Evolutionary conservation across 1,140 invertebrate genomes (phyloP).

Genomic region (Penaeus chinensis): DNA sequence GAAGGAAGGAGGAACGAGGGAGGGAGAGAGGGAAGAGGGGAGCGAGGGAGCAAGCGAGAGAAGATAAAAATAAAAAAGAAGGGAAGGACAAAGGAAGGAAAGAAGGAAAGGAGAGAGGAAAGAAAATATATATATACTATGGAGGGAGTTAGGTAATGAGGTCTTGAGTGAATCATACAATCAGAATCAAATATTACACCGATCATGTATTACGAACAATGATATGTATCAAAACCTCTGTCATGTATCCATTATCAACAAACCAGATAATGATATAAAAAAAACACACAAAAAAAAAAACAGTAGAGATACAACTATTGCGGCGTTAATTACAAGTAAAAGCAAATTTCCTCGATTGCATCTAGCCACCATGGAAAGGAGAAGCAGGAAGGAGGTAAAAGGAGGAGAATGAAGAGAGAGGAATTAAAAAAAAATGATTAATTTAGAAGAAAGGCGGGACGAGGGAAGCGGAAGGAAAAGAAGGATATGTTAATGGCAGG

Average conservation of each 20-base stretch:
- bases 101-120: background rate
- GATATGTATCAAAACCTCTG: no score
- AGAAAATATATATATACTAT: background rate
- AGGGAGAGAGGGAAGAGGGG: slow-evolving; percentile 11
- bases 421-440: background rate
- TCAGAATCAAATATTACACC: background rate
- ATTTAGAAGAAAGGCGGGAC: background rate
- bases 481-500: background rate
- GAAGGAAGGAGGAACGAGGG: background rate
- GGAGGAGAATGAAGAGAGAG: background rate
- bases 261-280: no score
- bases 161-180: background rate
- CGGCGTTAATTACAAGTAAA: background rate
- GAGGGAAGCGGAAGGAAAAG: background rate
- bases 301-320: no score
- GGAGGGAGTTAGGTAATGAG: background rate
- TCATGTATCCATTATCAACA: no score
- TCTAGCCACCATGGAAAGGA: background rate
- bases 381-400: background rate
- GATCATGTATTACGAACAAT: no score
- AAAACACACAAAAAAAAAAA: no score
- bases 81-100: background rate
- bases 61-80: no score
- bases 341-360: background rate
- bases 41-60: slow-evolving; percentile 14